Conservation (phyloP, 30 jellyfish, hydroid and myxozoan species). For the Hydractinia symbiolongicarpus region DNA sequence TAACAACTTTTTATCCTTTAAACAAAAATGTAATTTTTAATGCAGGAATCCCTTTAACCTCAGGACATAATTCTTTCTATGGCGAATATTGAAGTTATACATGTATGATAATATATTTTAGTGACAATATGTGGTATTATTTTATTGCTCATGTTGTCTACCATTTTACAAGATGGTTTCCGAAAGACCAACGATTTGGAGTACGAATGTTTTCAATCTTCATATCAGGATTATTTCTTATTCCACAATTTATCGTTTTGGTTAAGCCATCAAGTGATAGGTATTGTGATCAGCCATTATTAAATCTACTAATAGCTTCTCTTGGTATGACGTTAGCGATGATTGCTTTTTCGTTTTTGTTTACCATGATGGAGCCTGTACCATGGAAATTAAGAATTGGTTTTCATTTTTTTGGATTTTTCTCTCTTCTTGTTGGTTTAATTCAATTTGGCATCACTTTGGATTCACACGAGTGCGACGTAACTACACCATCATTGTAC, state of each 20-base stretch:
- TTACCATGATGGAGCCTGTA: constrained; percentile 97
- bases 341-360: constrained; percentile 74
- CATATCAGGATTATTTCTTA: constrained; percentile 37
- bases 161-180: constrained; percentile 78
- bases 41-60: no score
- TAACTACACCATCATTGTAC: constrained; percentile 58
- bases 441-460: constrained; percentile 79
- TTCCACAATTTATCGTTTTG: constrained; percentile 60
- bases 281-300: constrained; percentile 69
- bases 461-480: constrained; percentile 62
- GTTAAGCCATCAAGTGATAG: constrained; percentile 50
- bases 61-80: no score
- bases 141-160: constrained; percentile 73
- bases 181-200: constrained; percentile 63
- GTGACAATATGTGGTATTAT: constrained; percentile 68
- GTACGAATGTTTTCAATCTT: constrained; percentile 46
- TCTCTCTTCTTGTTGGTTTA: constrained; percentile 75
- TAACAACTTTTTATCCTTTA: no score
- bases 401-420: constrained; percentile 90
- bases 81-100: no score
- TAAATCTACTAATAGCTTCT: constrained; percentile 58
- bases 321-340: constrained; percentile 79
- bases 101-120: not conserved
- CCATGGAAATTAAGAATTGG: constrained; percentile 91
- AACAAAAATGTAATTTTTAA: no score